Evolutionary conservation across 1,140 invertebrate genomes (phyloP), one percentile per base, ranked within the genome.

Genomic region (Meloidogyne floridensis): DNA sequence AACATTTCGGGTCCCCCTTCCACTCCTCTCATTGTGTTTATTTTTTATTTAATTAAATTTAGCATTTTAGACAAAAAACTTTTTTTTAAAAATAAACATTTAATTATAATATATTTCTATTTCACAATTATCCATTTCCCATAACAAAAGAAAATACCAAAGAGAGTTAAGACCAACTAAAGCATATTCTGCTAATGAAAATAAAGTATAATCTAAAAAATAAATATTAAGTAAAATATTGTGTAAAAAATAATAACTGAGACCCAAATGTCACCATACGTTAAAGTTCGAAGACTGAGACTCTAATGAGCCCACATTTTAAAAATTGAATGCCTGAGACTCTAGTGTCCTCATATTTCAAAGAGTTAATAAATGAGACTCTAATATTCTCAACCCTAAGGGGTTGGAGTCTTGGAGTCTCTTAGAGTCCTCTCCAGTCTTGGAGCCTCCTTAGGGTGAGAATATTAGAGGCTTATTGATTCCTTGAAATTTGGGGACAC

Each of bases 171-270:
- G 47, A 5, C 85, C 85, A 18, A 86, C 86, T 32, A 86, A 47
- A 15, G 89, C 81, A 54, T 89, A 89, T 78, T 89, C 88, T 32
- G 87, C 87, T 7, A 89, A 69, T 0, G 87, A 87, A 81, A 89
- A 89, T 10, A 84, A 47, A 51, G 77, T 74, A 76, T 90, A 89
- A 5, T 87, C 88, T 90, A 73, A 47, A 88, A 76, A 81, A 79
- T n/a, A 76, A 53, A 70, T 11, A 8, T 76, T 75, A n/a, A 32
- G 32, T 32, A 32, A 32, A 32, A 32, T 32, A 32, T 32, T 32
- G 32, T 32, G 32, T 0, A 32, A 20, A 32, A 32, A 32, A 32
- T 32, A 32, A 32, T 32, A 32, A 32, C 1, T 32, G 32, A 32
- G 32, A 32, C 32, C 32, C 32, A 32, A 2, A 32, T 32, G 32